Percentiles rank a stretch among this genome's conserved stretches.
These are phyloP conservation scores for Drosophila tristis DNA, from an alignment of 1,140 invertebrate genomes.

Conservation along the genomic window DNA sequence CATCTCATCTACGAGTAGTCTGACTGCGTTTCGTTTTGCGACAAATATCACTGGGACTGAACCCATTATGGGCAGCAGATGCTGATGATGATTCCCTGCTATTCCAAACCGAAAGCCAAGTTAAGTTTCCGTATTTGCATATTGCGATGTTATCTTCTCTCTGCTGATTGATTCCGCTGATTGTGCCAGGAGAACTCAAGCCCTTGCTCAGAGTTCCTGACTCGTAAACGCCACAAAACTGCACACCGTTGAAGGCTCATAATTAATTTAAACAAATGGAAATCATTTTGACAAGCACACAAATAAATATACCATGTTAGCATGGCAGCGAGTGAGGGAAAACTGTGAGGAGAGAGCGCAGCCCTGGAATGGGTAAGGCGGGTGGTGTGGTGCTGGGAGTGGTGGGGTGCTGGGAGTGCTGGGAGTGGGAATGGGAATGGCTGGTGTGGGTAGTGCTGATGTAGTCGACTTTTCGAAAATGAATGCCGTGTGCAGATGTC, in stretches of 20 bases:
- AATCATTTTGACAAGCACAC: constrained; percentile 53
- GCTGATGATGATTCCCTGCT: too few species aligned
- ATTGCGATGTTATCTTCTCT: too few species aligned
- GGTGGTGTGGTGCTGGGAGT: not conserved
- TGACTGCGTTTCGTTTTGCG: too few species aligned
- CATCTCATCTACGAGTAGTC: too few species aligned
- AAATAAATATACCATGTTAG: constrained; percentile 63
- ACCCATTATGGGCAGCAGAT: too few species aligned
- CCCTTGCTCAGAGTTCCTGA: too few species aligned
- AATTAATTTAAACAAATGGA: constrained; percentile 76
- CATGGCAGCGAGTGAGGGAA: constrained; percentile 40
- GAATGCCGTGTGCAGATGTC: constrained; percentile 84
- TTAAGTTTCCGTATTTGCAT: too few species aligned
- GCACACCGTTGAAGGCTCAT: constrained; percentile 46
- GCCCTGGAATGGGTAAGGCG: not conserved
- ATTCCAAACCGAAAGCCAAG: too few species aligned
- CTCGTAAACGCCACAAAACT: not conserved
- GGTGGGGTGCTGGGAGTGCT: too few species aligned
- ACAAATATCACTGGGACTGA: too few species aligned
- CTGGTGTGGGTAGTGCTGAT: not conserved
- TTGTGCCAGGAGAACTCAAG: too few species aligned
- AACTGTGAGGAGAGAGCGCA: not conserved
- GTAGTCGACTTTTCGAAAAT: constrained; percentile 71
- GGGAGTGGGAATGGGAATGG: not conserved
- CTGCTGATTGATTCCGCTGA: too few species aligned